Percentiles rank a stretch among this genome's conserved stretches.
Evolutionary conservation across 2,797 vertebrate genomes (phyloP).

Genomic region (Galaxias olidus): DNA sequence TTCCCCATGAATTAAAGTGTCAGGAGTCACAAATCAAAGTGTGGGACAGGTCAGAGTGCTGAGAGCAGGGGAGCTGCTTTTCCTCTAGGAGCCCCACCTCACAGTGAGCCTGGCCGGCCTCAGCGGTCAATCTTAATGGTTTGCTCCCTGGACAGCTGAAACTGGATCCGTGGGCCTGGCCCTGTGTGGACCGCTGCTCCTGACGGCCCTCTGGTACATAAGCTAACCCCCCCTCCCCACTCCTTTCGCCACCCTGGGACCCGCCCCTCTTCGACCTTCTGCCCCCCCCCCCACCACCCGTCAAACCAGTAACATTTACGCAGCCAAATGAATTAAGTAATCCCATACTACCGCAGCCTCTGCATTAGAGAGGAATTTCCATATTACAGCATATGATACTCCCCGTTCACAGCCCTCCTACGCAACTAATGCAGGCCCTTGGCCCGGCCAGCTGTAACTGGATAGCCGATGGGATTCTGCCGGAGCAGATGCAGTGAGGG

Average conservation of each 20-base stretch:
- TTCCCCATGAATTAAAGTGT: conserved; percentile 80
- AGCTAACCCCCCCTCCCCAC: conserved; percentile 43
- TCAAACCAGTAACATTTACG: conserved; percentile 73
- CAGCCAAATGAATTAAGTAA: conserved; percentile 85
- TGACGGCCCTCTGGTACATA: conserved; percentile 49
- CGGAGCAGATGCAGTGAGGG: conserved; percentile 81
- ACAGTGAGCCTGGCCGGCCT: conserved; percentile 54
- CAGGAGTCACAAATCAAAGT: conserved; percentile 74
- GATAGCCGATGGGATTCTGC: conserved; percentile 80
- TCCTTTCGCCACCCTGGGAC: conserved; percentile 57
- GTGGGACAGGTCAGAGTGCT: conserved; percentile 51
- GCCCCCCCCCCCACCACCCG: conserved; percentile 36
- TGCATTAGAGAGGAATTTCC: conserved; percentile 86
- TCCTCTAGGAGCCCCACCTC: conserved; percentile 51
- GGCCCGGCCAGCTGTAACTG: conserved; percentile 81
- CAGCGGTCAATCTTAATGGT: conserved; percentile 78
- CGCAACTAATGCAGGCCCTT: conserved; percentile 75
- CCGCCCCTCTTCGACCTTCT: conserved; percentile 42
- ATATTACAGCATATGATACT: conserved; percentile 87
- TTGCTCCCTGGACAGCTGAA: conserved; percentile 79
- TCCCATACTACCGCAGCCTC: conserved; percentile 77
- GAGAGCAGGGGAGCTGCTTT: conserved; percentile 35
- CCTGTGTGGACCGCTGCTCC: conserved; percentile 54
- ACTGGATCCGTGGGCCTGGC: conserved; percentile 60
- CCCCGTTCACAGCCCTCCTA: conserved; percentile 76